A percentile compares a stretch with the other conserved stretches of the same genome.
These are phyloP conservation scores for Sipha maydis DNA, from an alignment of 2,888 invertebrate genomes.

Conservation along the genomic window DNA sequence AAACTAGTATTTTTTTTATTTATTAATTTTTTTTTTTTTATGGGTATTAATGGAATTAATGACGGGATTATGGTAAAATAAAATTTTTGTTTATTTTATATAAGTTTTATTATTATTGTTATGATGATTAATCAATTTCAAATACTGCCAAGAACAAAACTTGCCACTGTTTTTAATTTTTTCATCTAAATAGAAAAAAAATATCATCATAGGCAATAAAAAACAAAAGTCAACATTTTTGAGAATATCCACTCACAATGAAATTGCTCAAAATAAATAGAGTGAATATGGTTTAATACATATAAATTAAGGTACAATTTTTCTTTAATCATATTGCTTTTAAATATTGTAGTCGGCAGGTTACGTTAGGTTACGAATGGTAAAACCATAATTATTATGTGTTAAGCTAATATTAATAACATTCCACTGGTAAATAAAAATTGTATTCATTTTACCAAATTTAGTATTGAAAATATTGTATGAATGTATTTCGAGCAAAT, in stretches of 20 bases:
- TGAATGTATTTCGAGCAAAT: too few species aligned
- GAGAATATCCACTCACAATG: too few species aligned
- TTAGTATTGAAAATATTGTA: too few species aligned
- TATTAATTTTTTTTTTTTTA: too few species aligned
- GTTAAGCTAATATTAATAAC: too few species aligned
- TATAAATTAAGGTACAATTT: not conserved
- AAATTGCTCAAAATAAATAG: not conserved
- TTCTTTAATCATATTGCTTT: too few species aligned
- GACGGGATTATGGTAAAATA: too few species aligned
- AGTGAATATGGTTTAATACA: not conserved
- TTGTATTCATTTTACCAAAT: too few species aligned
- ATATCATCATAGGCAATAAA: not conserved
- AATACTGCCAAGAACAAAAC: slow-evolving; percentile 32
- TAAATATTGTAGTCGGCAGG: slow-evolving; percentile 13
- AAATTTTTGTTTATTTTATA: slow-evolving; percentile 26
- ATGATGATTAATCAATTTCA: slow-evolving; percentile 46
- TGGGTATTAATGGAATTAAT: too few species aligned
- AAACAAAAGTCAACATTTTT: too few species aligned
- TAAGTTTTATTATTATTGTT: slow-evolving; percentile 6
- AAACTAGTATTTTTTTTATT: not conserved
- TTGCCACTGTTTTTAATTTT: slow-evolving; percentile 33
- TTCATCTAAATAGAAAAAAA: slow-evolving; percentile 1
- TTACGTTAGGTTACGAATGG: not conserved
- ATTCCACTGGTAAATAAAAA: too few species aligned
- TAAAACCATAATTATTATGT: too few species aligned